Percentiles rank a stretch among this genome's conserved stretches.
Evolutionary conservation across 2,888 invertebrate genomes (phyloP).

Genomic region (Hypsopygia costalis): DNA sequence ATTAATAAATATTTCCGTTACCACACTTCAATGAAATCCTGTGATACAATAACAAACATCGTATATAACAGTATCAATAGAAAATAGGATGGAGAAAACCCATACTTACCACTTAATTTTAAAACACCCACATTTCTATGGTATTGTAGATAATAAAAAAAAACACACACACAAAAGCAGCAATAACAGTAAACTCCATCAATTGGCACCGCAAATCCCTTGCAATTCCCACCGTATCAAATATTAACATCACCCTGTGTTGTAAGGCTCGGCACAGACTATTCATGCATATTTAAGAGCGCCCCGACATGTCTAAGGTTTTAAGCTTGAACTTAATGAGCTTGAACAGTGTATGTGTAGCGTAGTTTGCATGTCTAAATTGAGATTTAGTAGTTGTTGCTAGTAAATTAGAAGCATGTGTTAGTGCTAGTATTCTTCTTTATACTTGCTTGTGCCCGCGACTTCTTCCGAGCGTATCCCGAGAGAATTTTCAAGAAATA

Average conservation of each 20-base stretch:
- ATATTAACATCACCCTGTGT: slow-evolving; percentile 36
- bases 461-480: too few species aligned
- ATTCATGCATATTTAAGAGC: slow-evolving; percentile 54
- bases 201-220: slow-evolving; percentile 9
- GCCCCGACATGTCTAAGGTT: slow-evolving; percentile 51
- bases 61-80: too few species aligned
- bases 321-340: slow-evolving; percentile 52
- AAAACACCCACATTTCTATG: too few species aligned
- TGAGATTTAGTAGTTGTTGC: neutral
- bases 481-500: too few species aligned
- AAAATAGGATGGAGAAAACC: too few species aligned
- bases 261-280: slow-evolving; percentile 20
- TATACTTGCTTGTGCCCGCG: too few species aligned
- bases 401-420: neutral
- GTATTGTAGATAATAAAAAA: too few species aligned
- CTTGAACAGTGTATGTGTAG: neutral
- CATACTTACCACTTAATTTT: too few species aligned
- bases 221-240: slow-evolving; percentile 26
- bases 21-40: too few species aligned
- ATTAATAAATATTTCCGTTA: too few species aligned
- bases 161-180: neutral
- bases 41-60: too few species aligned
- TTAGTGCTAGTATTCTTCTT: too few species aligned
- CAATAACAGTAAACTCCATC: neutral
- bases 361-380: neutral